Base-by-base conservation (phyloP, 2,888 invertebrate species). In the Crepidodera aurea region DNA sequence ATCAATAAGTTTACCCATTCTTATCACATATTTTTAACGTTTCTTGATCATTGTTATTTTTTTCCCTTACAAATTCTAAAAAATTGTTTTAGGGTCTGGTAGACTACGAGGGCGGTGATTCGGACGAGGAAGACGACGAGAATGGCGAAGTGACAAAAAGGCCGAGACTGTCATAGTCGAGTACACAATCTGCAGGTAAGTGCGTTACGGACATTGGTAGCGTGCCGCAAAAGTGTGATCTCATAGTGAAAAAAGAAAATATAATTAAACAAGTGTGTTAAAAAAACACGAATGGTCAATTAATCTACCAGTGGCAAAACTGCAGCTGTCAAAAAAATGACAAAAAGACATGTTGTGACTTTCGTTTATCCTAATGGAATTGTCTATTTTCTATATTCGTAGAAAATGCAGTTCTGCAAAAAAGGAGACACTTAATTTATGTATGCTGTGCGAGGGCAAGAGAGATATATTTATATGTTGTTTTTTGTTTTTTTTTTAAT, bases 21-120 rank as follows among this genome's bases (percentile, higher is more conserved):
- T n/a, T n/a, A n/a, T n/a, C n/a, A n/a, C n/a, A n/a, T n/a, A n/a
- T n/a, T n/a, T n/a, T n/a, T n/a, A n/a, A n/a, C n/a, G n/a, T n/a
- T n/a, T n/a, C n/a, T n/a, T n/a, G n/a, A n/a, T n/a, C n/a, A n/a
- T n/a, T n/a, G n/a, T n/a, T n/a, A n/a, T n/a, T n/a, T n/a, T n/a
- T n/a, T n/a, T n/a, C n/a, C n/a, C n/a, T n/a, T n/a, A n/a, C n/a
- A n/a, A n/a, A n/a, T n/a, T n/a, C n/a, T n/a, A n/a, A n/a, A n/a
- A n/a, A 5, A 12, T 19, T n/a, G 10, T 79, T 77, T 19, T 79
- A 93, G 93, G 94, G 95, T 72, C 86, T 98, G 77, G 98, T 98
- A 67, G 98, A 98, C 82, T 98, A 98, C 78, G 97, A 98, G 79
- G 97, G 94, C 60, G 97, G 95, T 57, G 97, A 98, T 82, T 97